Percentiles rank a stretch among this genome's conserved stretches.
Conservation (phyloP, 2,888 invertebrate species). For the Plemyria rubiginata region DNA sequence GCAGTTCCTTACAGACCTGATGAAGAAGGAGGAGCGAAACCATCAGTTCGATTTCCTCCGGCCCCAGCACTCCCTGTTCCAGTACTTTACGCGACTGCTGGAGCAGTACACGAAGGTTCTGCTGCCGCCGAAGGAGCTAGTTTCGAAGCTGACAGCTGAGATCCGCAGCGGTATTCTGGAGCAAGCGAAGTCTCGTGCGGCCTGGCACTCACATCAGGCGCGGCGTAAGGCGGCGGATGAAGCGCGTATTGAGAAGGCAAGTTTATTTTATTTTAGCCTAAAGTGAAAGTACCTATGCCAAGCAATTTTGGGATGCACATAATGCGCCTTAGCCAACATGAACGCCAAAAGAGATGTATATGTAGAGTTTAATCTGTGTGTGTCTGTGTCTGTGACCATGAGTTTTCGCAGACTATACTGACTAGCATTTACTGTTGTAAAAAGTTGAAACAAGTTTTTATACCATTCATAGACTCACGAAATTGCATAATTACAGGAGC, state of each 20-base stretch:
- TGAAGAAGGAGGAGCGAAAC: constrained; percentile 99
- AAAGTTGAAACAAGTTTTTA: too few relatives aligned
- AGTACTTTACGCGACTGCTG: constrained; percentile 98
- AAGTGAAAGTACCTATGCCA: too few relatives aligned
- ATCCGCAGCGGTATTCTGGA: constrained; percentile 89
- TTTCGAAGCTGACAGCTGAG: constrained; percentile 91
- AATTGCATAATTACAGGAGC: constrained; percentile 79
- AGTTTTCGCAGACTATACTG: too few relatives aligned
- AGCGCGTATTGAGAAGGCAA: constrained; percentile 93
- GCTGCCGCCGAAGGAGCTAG: constrained; percentile 96
- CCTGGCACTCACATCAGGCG: constrained; percentile 98
- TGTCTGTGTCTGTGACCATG: too few relatives aligned
- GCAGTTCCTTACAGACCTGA: constrained; percentile 98
- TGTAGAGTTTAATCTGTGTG: too few relatives aligned
- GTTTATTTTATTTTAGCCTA: constrained; percentile 1
- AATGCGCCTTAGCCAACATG: too few relatives aligned
- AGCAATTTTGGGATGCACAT: too few relatives aligned
- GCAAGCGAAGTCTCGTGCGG: constrained; percentile 96
- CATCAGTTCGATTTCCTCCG: constrained; percentile 99
- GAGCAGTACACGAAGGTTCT: constrained; percentile 99
- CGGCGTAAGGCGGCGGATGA: constrained; percentile 96
- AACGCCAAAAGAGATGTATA: too few relatives aligned
- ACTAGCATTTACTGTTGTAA: too few relatives aligned
- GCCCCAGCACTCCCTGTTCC: constrained; percentile 99
- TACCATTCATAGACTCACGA: not conserved